Evolutionary conservation across 2,113 vertebrate genomes (phyloP), one percentile per base, ranked within the genome.

Genomic region (Conger conger): DNA sequence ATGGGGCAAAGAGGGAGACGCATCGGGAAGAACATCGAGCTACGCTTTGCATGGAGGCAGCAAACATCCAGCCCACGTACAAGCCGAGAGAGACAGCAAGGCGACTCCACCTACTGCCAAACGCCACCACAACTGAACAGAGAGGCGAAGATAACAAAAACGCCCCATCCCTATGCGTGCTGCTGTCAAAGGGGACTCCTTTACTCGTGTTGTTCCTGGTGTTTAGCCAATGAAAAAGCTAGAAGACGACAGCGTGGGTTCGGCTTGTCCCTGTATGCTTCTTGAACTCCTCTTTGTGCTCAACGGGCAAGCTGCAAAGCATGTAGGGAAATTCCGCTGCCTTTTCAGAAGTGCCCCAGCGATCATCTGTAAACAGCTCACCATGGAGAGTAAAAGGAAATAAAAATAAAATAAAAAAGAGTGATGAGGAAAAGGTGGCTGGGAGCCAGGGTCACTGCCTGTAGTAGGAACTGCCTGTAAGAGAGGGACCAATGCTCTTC

Each of bases 391-490:
- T 36, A 57, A 86, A 84, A 90, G 88, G 38, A 84, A 82, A 85
- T 57, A 50, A 88, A 63, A 86, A 68, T 80, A n/a, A 63, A 63
- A 80, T 79, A 80, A 87, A 87, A 86, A 85, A 86, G 89, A 90
- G 84, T 88, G 82, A 88, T 80, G 87, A 90, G 87, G 87, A 88
- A 63, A 89, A 82, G 83, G 76, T 85, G 86, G 27, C 11, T 81
- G 78, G 45, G 91, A 86, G 92, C 76, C 89, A 85, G 84, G 93
- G 94, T 96, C 95, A 96, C 93, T 94, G 95, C 91, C 92, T 95
- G 85, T 95, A 93, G 90, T 94, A 92, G 93, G 92, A 93, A 94
- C n/a, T n/a, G n/a, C 94, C 95, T 96, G 87, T 36, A 92, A 90
- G 45, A 90, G 35, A 85, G 45, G 45, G 45, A 50, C 45, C 50